These are phyloP conservation scores for Eristalinus sepulchralis DNA, from an alignment of 2,888 invertebrate species.

Conservation along the genomic window DNA sequence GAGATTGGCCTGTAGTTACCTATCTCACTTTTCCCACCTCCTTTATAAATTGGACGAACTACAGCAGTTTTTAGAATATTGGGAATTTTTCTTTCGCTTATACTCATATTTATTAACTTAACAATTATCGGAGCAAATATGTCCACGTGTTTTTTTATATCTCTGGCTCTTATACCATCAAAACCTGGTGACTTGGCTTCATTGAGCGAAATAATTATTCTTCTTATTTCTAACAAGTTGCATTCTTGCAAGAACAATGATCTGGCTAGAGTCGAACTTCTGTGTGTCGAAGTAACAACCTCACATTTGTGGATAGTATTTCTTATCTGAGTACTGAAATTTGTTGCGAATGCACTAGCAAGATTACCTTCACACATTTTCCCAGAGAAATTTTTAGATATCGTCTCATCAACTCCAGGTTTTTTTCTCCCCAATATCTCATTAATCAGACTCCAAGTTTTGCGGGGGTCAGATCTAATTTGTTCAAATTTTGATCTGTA, in stretches of 20 bases:
- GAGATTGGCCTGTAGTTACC: too few species aligned
- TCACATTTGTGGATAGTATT: conserved; percentile 1
- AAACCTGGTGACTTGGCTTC: not conserved
- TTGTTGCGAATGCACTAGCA: not conserved
- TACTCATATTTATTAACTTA: not conserved
- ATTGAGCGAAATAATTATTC: too few species aligned
- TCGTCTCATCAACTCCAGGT: not conserved
- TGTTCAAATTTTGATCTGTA: not conserved
- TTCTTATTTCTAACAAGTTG: too few species aligned
- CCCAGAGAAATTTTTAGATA: not conserved
- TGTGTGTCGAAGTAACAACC: not conserved
- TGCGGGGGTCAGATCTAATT: conserved; percentile 3
- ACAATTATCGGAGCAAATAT: not conserved
- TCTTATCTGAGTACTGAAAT: not conserved
- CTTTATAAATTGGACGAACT: too few species aligned
- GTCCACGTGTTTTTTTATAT: not conserved
- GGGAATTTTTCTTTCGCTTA: not conserved
- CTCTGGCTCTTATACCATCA: not conserved
- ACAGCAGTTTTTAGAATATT: not conserved
- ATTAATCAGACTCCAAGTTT: not conserved
- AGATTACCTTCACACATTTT: not conserved
- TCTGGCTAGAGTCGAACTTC: not conserved
- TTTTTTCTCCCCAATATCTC: conserved; percentile 10
- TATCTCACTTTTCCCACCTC: too few species aligned
- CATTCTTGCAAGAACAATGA: not conserved